A percentile compares a stretch with the other conserved stretches of the same genome.
These are phyloP conservation scores for Drosophila micromelanica DNA, from an alignment of 1,140 invertebrate genomes.

Conservation along the genomic window DNA sequence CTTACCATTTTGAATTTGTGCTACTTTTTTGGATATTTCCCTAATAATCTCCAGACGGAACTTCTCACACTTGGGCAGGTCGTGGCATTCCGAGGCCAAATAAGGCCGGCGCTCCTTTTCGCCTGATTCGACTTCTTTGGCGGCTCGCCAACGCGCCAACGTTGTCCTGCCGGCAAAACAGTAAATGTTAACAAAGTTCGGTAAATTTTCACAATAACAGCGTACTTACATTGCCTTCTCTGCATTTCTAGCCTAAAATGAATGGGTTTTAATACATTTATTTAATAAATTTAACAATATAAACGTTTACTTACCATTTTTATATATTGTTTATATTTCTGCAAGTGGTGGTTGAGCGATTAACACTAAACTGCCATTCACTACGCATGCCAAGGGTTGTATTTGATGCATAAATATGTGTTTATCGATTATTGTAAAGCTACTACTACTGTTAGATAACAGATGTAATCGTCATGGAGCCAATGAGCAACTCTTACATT, in stretches of 20 bases:
- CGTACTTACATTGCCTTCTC: conserved; percentile 93
- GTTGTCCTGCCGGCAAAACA: conserved; percentile 91
- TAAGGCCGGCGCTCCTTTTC: conserved; percentile 94
- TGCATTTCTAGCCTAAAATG: conserved; percentile 89
- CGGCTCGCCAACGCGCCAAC: conserved; percentile 96
- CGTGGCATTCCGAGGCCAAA: conserved; percentile 96
- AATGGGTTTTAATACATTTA: conserved; percentile 13
- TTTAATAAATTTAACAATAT: conserved; percentile 3
- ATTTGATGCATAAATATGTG: not conserved
- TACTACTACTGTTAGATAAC: conserved; percentile 6
- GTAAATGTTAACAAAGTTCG: not conserved
- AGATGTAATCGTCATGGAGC: not conserved
- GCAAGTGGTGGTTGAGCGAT: conserved; percentile 30
- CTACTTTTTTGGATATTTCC: conserved; percentile 99
- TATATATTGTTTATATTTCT: conserved; percentile 43
- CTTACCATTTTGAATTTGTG: conserved; percentile 98
- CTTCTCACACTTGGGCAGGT: conserved; percentile 95
- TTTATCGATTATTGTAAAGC: conserved; percentile 5
- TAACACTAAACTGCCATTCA: conserved; percentile 20
- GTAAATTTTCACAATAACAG: too few species aligned
- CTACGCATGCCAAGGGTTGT: not conserved
- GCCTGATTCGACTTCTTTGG: conserved; percentile 93
- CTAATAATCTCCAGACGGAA: conserved; percentile 98
- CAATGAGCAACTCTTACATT: conserved; percentile 14
- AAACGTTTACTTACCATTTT: conserved; percentile 67